Evolutionary conservation across 2,888 invertebrate genomes (phyloP), one percentile per base, ranked within the genome.

Genomic region (Dorcus parallelipipedus): DNA sequence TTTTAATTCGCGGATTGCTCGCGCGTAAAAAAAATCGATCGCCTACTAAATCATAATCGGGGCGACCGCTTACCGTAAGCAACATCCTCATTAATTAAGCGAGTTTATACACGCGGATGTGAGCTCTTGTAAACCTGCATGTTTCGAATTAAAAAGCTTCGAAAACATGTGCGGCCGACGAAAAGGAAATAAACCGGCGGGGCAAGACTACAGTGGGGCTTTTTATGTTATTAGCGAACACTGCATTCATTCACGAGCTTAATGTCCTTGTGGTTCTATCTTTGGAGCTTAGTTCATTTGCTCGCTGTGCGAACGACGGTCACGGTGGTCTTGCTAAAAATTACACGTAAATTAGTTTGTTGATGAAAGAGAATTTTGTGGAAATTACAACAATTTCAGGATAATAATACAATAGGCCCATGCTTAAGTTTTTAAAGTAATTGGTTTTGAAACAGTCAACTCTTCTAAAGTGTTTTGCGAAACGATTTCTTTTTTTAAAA

Each of bases 81-180:
- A 33, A 61, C 64, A 64, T 66, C 64, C 64, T 65, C 63, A 66
- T 67, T 67, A 67, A 65, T 66, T 65, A 67, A 63, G 52, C 42
- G 52, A 60, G 64, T 64, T 64, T 64, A 62, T 59, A 63, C 62
- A 48, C 60, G 56, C 60, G 67, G 68, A 68, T 68, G 68, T 67
- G 56, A 60, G 68, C 64, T 64, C 66, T 66, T 64, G 64, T 63
- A 61, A 64, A 62, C 62, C 63, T 62, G 59, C 64, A 63, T 64
- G 62, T 63, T 63, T 61, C 58, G 59, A 63, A 64, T 64, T 63
- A 63, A 64, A 63, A 61, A 61, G 54, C 40, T 53, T 56, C 50
- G 52, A 56, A 47, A 61, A 63, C 59, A 62, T 55, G 55, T 59
- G 59, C 56, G 49, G 55, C 39, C 48, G 10, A 33, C 38, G 52